Base-by-base conservation (phyloP, 2,888 invertebrate species). In the Ganaspis brasiliensis region DNA sequence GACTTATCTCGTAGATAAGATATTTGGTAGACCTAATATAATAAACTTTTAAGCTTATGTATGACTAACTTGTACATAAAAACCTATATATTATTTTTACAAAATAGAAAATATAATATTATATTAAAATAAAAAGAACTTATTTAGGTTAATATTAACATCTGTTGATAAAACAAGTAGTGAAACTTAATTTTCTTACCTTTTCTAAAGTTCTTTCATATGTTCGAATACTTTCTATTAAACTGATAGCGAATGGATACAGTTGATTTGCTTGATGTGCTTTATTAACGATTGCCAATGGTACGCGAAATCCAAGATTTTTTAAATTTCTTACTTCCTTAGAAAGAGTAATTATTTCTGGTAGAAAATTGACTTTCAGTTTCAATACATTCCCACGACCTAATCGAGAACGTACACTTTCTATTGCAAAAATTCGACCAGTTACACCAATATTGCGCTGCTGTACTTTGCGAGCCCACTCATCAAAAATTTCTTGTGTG, bases 231-330 rank as follows among this genome's bases (percentile, higher is more conserved):
- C 98, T 98, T 92, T 99, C 99, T 87, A 99, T 98, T 81, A 99
- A 94, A 0, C 99, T 99, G 87, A 99, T 99, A 19, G 99, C 99
- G 93, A 98, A 99, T 0, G 99, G 99, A 91, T 99, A 99, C 14
- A 99, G 95, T 91, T 98, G 98, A 92, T 99, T 99, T 0, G 99
- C 99, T 91, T 98, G 98, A 92, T 99, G 99, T 4, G 99, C 99
- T 91, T 99, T 99, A 92, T 99, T 99, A 37, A 99, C 98, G 83
- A 99, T 99, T 0, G 98, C 97, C 87, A 99, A 92, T 1, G 99
- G 99, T 45, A 99, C 98, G 84, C 99, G 95, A 92, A 98, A 99
- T 81, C 98, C 98, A 73, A 99, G 94, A 91, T 97, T 98, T 90
- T 98, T 98, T 89, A 99, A 93, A 92, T 99, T 98, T 70, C 99